Base-by-base conservation (phyloP, 2,113 vertebrate genomes). In the Corythaeola cristata region DNA sequence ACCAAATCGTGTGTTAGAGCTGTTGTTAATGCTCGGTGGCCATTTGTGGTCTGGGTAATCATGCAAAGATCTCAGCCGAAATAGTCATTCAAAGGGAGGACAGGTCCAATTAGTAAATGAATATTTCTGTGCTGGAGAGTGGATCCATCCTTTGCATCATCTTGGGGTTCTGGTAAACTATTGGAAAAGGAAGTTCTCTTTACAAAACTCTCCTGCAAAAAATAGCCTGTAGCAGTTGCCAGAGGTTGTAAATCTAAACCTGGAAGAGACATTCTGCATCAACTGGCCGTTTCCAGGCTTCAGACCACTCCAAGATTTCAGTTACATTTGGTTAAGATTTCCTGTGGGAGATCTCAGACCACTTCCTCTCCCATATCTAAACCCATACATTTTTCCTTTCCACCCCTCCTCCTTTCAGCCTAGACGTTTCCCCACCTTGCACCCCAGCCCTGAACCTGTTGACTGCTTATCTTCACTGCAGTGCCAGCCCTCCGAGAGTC, bases 41-140 rank as follows among this genome's bases (percentile, higher is more conserved):
- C 1, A 0, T 8, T 60, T 23, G 4, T 4, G 39, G 23, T 0
- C 33, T n/a, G 52, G 45, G 30, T 56, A 62, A 2, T 52, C 32
- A 0, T 8, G 8, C 4, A 1, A 24, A 32, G 26, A 19, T 26
- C 77, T 59, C n/a, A 23, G 60, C n/a, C 60, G 27, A 60, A 68
- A 14, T 9, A 11, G 20, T 19, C 5, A 22, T 21, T 33, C 74
- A 16, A 53, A 90, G 41, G 60, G 19, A 84, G 55, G 60, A 12
- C 10, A 1, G 13, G n/a, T 58, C 50, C 22, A 11, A 1, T 22
- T 13, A 39, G 45, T 50, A 64, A 77, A 52, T 1, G 6, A 35
- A 10, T 5, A 2, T 69, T 17, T 24, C 28, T 72, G 28, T 88
- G 69, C 66, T 45, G 20, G 37, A 30, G 62, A 12, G 14, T 21